phyloP scores from a whole-genome alignment of 2,888 invertebrate species.

The Volucella zonaria region DNA sequence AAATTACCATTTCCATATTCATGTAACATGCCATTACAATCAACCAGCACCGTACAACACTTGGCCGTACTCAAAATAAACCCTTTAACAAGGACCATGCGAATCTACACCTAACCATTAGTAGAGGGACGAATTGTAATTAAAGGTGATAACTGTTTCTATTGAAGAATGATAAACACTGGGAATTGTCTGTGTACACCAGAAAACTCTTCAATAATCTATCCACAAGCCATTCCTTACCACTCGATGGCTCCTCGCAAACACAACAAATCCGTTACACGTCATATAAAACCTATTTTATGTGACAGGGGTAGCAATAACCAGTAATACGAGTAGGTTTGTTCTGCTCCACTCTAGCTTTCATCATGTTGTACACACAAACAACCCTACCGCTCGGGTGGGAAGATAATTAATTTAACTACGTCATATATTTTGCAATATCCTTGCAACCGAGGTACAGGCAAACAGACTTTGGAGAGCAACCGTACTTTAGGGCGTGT shows the following conservation, averaged over 20 bases:
- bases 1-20: neutral
- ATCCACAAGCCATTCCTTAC: conserved; percentile 35
- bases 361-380: conserved; percentile 10
- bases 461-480: conserved; percentile 26
- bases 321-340: conserved; percentile 61
- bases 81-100: conserved; percentile 7
- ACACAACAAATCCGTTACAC: conserved; percentile 59
- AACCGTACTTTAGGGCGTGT: neutral
- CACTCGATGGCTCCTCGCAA: conserved; percentile 11
- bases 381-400: too few relatives aligned
- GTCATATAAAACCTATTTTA: conserved; percentile 64
- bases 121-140: conserved; percentile 36
- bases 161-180: conserved; percentile 42
- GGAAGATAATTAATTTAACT: conserved; percentile 62
- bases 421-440: conserved; percentile 53
- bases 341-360: conserved; percentile 37
- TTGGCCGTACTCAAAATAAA: neutral
- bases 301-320: conserved; percentile 62
- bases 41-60: conserved; percentile 17
- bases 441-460: conserved; percentile 28
- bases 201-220: conserved; percentile 19
- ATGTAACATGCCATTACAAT: conserved; percentile 27
- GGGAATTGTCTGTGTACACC: conserved; percentile 33
- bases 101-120: conserved; percentile 20
- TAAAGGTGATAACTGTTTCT: conserved; percentile 65